A percentile compares a stretch with the other conserved stretches of the same genome.
These are phyloP conservation scores for Macrostomum lignano DNA, from an alignment of 1,140 invertebrate genomes.

Conservation along the genomic window DNA sequence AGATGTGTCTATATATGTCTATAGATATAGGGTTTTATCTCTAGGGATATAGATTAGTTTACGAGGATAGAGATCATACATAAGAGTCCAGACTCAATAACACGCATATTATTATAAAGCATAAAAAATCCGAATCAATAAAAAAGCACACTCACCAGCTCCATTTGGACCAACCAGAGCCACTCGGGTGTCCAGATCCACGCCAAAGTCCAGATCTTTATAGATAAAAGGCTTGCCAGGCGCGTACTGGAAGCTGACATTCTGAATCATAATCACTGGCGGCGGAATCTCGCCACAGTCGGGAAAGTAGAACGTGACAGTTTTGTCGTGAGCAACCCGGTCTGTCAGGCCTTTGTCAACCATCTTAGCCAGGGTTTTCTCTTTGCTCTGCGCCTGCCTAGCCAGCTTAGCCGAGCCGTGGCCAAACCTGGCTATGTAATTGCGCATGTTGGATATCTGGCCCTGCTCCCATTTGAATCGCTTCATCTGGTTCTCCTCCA, in stretches of 20 bases:
- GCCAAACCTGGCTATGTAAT: slow-evolving; percentile 94
- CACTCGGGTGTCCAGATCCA: slow-evolving; percentile 81
- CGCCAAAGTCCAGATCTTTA: slow-evolving; percentile 86
- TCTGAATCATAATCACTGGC: slow-evolving; percentile 74
- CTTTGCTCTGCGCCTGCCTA: slow-evolving; percentile 88
- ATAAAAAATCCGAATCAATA: too few relatives aligned
- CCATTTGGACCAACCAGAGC: slow-evolving; percentile 92
- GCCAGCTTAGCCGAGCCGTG: slow-evolving; percentile 92
- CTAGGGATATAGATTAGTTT: too few relatives aligned
- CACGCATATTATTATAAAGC: too few relatives aligned
- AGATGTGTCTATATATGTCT: too few relatives aligned
- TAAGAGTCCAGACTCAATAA: too few relatives aligned
- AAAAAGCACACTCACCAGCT: too few relatives aligned
- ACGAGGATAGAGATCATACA: too few relatives aligned
- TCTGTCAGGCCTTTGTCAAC: slow-evolving; percentile 82
- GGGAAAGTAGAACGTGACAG: slow-evolving; percentile 72
- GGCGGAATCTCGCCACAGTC: slow-evolving; percentile 82
- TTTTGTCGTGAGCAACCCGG: slow-evolving; percentile 61
- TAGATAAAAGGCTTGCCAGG: slow-evolving; percentile 52
- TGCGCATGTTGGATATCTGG: slow-evolving; percentile 97
- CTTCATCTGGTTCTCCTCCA: slow-evolving; percentile 91
- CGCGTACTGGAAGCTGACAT: slow-evolving; percentile 9
- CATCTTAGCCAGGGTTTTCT: slow-evolving; percentile 97
- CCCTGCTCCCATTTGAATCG: slow-evolving; percentile 98
- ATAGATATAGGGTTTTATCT: too few relatives aligned